Base-by-base conservation (phyloP, 2,888 invertebrate species). In the Homarus gammarus region DNA sequence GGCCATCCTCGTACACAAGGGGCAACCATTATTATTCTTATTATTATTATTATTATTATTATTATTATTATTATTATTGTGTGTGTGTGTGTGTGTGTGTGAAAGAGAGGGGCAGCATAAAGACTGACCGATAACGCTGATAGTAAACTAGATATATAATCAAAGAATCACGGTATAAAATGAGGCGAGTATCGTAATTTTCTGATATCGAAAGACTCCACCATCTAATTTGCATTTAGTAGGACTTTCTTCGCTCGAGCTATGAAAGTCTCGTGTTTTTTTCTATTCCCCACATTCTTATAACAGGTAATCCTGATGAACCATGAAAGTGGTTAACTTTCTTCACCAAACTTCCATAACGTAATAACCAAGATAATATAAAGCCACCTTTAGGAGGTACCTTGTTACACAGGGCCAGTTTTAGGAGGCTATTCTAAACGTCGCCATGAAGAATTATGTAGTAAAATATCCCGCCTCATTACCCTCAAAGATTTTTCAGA, bases 391-490 rank as follows among this genome's bases (percentile, higher is more conserved):
- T 64, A 64, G 64, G 64, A 64, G 64, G 8, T 27, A 64, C 64
- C 64, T 64, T 22, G 64, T 64, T 64, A n/a, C 64, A 1, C 27
- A n/a, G 27, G 1, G 64, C 27, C 64, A 27, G 64, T 64, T 64
- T 64, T 64, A 64, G 64, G n/a, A 64, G 27, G 27, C 27, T 27
- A 27, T 64, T 64, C 64, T 27, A 64, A 64, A 64, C 64, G 27
- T 64, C n/a, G 27, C 27, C 64, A 64, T 64, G 64, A 64, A 27
- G 64, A 64, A 64, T 27, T 27, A 31, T 64, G 64, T 22, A 10
- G 64, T 64, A 64, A 64, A 64, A 64, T 64, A 64, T 64, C 64
- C 12, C 27, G 27, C 27, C 64, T 64, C 64, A 64, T 64, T 64
- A 64, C 64, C 27, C 27, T 22, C 64, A 27, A 27, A 64, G 2